These are phyloP conservation scores for Agrotis exclamationis DNA, from an alignment of 2,888 invertebrate species.

Conservation along the genomic window DNA sequence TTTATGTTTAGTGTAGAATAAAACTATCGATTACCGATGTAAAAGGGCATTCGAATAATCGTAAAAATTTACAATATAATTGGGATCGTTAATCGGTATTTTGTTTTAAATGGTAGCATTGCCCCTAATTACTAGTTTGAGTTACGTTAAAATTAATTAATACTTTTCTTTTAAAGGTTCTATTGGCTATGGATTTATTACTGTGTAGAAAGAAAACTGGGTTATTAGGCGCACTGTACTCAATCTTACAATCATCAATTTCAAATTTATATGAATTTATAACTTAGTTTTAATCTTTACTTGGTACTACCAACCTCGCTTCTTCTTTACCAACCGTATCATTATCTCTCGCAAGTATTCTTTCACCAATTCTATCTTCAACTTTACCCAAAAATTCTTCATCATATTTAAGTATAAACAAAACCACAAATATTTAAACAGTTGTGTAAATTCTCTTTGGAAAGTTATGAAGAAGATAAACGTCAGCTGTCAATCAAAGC, in stretches of 20 bases:
- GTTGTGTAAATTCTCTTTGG: constrained; percentile 52
- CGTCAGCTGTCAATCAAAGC: constrained; percentile 63
- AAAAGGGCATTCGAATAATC: constrained; percentile 57
- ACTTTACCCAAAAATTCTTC: neutral
- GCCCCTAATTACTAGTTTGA: constrained; percentile 47
- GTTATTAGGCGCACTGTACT: neutral
- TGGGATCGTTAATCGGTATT: constrained; percentile 43
- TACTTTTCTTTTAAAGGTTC: constrained; percentile 27
- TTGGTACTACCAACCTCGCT: neutral
- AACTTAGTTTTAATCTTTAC: neutral
- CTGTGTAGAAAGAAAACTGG: neutral
- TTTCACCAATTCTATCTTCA: neutral
- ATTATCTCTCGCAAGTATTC: neutral
- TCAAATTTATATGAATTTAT: neutral
- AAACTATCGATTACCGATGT: constrained; percentile 48
- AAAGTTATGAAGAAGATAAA: constrained; percentile 62
- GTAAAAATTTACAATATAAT: constrained; percentile 55
- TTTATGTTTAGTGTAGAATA: constrained; percentile 49
- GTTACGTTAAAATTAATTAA: constrained; percentile 29
- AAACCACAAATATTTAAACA: constrained; percentile 48
- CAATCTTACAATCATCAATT: constrained; percentile 13
- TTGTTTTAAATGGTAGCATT: constrained; percentile 49
- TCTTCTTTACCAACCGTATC: neutral
- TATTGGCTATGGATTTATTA: constrained; percentile 13
- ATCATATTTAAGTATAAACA: constrained; percentile 4